These are phyloP conservation scores for Metellina segmentata DNA, from an alignment of 2,888 invertebrate genomes.

Conservation along the genomic window DNA sequence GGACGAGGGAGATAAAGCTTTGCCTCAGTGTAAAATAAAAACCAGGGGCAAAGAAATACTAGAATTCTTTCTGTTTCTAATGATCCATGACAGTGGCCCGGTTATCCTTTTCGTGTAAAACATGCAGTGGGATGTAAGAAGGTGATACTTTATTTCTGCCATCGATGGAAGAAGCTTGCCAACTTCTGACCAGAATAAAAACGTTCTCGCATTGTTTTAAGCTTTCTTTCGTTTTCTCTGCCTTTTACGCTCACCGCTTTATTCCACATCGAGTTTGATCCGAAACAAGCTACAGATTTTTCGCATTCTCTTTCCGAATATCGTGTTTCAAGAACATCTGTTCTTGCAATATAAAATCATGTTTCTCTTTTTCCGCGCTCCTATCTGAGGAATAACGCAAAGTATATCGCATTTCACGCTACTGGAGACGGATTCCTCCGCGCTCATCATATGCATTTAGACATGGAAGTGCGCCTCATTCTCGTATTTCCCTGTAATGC, in stretches of 20 bases:
- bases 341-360: conserved; percentile 21
- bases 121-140: not conserved
- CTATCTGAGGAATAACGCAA: no score
- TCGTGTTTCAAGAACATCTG: conserved; percentile 53
- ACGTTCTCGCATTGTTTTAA: not conserved
- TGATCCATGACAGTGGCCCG: not conserved
- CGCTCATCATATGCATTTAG: no score
- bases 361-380: not conserved
- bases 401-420: no score
- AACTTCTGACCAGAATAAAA: conserved; percentile 9
- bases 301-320: conserved; percentile 19
- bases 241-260: conserved; percentile 8
- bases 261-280: conserved; percentile 24
- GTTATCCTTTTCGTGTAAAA: not conserved
- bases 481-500: no score
- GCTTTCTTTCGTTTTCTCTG: not conserved
- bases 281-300: conserved; percentile 31
- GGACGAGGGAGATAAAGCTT: no score
- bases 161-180: not conserved
- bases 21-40: no score
- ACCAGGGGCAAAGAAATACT: no score
- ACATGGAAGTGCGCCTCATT: no score
- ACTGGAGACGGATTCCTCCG: no score
- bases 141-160: not conserved
- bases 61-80: not conserved